Evolutionary conservation across 2,888 invertebrate genomes (phyloP).

Genomic region (Melieria picta): DNA sequence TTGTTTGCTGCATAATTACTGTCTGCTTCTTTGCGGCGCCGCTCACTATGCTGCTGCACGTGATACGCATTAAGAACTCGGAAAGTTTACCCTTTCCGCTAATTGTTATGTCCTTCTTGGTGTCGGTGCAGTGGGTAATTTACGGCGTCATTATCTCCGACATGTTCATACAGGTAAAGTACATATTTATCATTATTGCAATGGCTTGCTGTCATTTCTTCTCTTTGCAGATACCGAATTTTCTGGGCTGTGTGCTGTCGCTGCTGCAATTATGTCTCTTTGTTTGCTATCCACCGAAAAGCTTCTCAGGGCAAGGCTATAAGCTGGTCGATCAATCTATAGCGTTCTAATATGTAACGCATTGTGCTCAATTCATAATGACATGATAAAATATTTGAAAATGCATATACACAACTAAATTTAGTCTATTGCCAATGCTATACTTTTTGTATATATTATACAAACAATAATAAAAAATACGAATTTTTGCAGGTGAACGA

Average conservation of each 20-base stretch:
- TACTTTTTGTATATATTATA: too few relatives aligned
- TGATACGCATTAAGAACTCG: slow-evolving; percentile 80
- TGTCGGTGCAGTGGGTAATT: slow-evolving; percentile 83
- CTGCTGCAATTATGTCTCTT: slow-evolving; percentile 76
- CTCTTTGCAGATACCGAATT: slow-evolving; percentile 77
- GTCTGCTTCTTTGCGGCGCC: slow-evolving; percentile 86
- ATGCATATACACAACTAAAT: too few relatives aligned
- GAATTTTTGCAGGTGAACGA: too few relatives aligned
- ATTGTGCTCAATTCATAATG: too few relatives aligned
- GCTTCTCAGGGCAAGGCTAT: slow-evolving; percentile 62
- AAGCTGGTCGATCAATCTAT: slow-evolving; percentile 59
- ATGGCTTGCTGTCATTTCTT: not conserved
- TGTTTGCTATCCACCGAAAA: slow-evolving; percentile 73
- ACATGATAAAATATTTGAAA: too few relatives aligned
- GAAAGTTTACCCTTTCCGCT: slow-evolving; percentile 89
- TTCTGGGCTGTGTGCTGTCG: slow-evolving; percentile 79
- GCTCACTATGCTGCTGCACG: slow-evolving; percentile 81
- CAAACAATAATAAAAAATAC: too few relatives aligned
- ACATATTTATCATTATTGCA: not conserved
- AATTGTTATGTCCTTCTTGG: slow-evolving; percentile 83
- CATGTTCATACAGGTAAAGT: slow-evolving; percentile 77
- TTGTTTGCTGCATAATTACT: slow-evolving; percentile 78
- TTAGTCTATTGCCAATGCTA: too few relatives aligned
- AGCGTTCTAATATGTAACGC: too few relatives aligned
- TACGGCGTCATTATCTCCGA: slow-evolving; percentile 86